Percentiles rank a stretch among this genome's conserved stretches.
Evolutionary conservation across 2,888 invertebrate species (phyloP).

Genomic region (Lasius fuliginosus): DNA sequence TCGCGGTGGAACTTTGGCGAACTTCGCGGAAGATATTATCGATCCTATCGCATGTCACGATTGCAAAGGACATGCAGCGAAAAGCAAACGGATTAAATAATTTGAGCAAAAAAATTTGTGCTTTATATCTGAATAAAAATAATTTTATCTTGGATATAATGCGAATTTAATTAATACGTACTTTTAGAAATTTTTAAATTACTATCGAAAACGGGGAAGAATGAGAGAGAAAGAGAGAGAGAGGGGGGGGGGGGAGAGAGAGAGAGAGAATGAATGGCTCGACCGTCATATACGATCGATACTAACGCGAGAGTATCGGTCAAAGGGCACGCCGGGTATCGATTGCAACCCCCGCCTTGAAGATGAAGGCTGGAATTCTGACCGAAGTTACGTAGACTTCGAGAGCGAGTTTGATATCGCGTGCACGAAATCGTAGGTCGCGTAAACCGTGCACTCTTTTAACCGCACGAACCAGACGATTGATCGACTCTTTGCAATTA

Average conservation of each 20-base stretch:
- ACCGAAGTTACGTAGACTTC: constrained; percentile 75
- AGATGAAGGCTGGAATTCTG: constrained; percentile 76
- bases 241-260: neutral
- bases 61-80: constrained; percentile 23
- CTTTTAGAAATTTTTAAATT: neutral
- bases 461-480: constrained; percentile 18
- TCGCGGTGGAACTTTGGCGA: constrained; percentile 7
- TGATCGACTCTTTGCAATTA: constrained; percentile 14
- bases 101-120: constrained; percentile 29
- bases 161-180: neutral
- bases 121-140: neutral
- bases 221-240: neutral
- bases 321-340: constrained; percentile 69
- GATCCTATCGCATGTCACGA: constrained; percentile 39
- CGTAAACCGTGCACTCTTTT: constrained; percentile 24
- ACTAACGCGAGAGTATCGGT: constrained; percentile 50
- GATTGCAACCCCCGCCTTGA: constrained; percentile 80
- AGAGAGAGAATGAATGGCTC: neutral
- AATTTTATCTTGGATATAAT: neutral
- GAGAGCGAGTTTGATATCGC: constrained; percentile 67
- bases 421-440: constrained; percentile 34
- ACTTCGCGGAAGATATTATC: constrained; percentile 33
- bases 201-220: neutral
- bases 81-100: constrained; percentile 48
- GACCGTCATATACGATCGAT: constrained; percentile 8